Base-by-base conservation (phyloP, 2,113 vertebrate genomes). In the Hypocryptadius cinnamomeus region DNA sequence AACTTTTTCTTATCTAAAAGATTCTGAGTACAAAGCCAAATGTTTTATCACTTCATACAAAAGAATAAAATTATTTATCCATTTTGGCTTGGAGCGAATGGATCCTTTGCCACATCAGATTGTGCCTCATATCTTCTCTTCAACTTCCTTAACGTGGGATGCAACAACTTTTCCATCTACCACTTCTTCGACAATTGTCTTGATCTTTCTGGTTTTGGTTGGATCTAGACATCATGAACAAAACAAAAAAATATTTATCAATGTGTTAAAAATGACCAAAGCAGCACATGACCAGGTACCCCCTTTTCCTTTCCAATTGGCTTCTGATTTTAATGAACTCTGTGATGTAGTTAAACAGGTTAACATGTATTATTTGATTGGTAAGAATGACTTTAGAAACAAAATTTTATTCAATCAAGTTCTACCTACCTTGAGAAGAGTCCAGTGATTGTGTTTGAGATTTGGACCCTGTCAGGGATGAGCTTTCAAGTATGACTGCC, bases 111-210 rank as follows among this genome's bases (percentile, higher is more conserved):
- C 42, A 9, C 21, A 44, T 79, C 57, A 63, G 51, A 14, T 54
- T 59, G 40, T 57, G 90, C 68, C 54, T 97, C 80, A 98, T 8
- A 98, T 92, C 39, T 93, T 87, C 89, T 98, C 97, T 96, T 98
- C 97, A 33, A 97, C 73, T 93, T 98, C 98, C 71, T 97, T 96
- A 53, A 98, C 94, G 1, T 98, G 92, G 19, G 97, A 97, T n/a
- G 98, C 94, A 40, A 98, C 92, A 51, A 98, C 97, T 70, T 98
- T 97, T 42, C 98, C 98, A 23, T 98, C 96, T 57, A 98, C 97
- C 22, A 98, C 94, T 50, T 98, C 97, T 84, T 98, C 98, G 0
- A 98, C 94, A 48, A 98, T 97, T 73, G 98, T 98, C 93, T 97
- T 98, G 87, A 98, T 97, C 84, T 97, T 97, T 25, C 98, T 97